phyloP scores from a whole-genome alignment of 2,797 vertebrate genomes.

The Mustela erminea region DNA sequence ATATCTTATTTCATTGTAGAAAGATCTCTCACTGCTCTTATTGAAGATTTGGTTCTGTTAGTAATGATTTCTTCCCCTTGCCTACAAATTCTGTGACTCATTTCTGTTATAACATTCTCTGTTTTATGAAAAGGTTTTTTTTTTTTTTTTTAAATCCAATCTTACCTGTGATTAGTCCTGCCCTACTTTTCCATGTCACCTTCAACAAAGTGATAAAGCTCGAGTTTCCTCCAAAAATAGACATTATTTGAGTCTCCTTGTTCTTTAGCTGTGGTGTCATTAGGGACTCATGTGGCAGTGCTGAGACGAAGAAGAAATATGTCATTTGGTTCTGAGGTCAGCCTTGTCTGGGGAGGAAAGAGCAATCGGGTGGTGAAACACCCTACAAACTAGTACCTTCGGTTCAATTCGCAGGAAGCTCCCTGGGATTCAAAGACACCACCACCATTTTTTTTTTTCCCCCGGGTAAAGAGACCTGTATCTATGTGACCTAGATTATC shows the following conservation, averaged over 20 bases:
- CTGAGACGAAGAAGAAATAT: conserved; percentile 78
- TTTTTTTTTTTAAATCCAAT: conserved; percentile 81
- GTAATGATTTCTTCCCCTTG: conserved; percentile 82
- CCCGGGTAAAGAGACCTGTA: background rate
- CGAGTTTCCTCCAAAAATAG: conserved; percentile 84
- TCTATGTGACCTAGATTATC: conserved; percentile 77
- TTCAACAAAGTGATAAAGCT: conserved; percentile 86
- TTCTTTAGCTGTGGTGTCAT: conserved; percentile 80
- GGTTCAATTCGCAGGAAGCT: conserved; percentile 58
- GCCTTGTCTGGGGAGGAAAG: conserved; percentile 58
- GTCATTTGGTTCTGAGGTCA: conserved; percentile 78
- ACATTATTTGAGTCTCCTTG: conserved; percentile 83
- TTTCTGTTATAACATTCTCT: conserved; percentile 87
- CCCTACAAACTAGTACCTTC: conserved; percentile 65
- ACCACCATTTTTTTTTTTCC: background rate
- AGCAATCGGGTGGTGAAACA: conserved; percentile 57
- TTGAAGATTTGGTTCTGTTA: conserved; percentile 82
- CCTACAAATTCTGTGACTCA: conserved; percentile 85
- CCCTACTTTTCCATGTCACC: conserved; percentile 88
- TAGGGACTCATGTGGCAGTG: conserved; percentile 74
- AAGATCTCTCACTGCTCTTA: conserved; percentile 76
- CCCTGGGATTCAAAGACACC: conserved; percentile 67
- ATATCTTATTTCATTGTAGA: conserved; percentile 82
- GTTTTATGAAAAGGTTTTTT: conserved; percentile 84
- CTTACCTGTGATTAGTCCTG: conserved; percentile 88